Percentiles rank a stretch among this genome's conserved stretches.
Conservation (phyloP, 2,888 invertebrate genomes). For the Nemoura dubitans region DNA sequence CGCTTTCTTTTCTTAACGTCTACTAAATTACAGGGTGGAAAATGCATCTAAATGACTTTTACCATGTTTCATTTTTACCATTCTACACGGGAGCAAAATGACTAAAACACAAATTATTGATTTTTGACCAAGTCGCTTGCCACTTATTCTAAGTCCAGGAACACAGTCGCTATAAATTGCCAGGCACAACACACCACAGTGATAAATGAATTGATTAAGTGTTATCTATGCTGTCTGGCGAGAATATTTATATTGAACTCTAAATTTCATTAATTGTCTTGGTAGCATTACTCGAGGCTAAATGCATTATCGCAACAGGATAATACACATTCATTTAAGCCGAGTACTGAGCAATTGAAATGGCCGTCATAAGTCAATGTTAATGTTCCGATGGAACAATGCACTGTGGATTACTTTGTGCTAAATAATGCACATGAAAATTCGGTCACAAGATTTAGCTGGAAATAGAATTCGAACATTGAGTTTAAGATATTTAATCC, state of each 20-base stretch:
- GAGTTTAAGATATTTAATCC: not conserved
- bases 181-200: not conserved
- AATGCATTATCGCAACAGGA: not conserved
- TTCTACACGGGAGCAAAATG: not conserved
- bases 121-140: not conserved
- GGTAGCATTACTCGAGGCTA: not conserved
- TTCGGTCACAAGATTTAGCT: not conserved
- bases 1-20: no score
- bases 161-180: not conserved
- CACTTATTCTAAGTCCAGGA: not conserved
- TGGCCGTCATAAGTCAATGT: constrained; percentile 7
- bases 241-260: not conserved
- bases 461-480: not conserved
- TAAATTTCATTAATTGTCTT: constrained; percentile 12
- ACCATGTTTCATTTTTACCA: no score
- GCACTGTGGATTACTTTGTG: not conserved
- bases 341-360: constrained; percentile 12
- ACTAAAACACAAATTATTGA: not conserved
- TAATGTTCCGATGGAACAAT: not conserved
- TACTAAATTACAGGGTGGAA: no score
- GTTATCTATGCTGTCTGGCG: not conserved
- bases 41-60: no score
- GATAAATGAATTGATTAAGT: not conserved
- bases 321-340: constrained; percentile 12
- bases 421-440: not conserved